Percentiles rank a stretch among this genome's conserved stretches.
Evolutionary conservation across 2,797 vertebrate genomes (phyloP).

Genomic region (Psittacula derbiana): DNA sequence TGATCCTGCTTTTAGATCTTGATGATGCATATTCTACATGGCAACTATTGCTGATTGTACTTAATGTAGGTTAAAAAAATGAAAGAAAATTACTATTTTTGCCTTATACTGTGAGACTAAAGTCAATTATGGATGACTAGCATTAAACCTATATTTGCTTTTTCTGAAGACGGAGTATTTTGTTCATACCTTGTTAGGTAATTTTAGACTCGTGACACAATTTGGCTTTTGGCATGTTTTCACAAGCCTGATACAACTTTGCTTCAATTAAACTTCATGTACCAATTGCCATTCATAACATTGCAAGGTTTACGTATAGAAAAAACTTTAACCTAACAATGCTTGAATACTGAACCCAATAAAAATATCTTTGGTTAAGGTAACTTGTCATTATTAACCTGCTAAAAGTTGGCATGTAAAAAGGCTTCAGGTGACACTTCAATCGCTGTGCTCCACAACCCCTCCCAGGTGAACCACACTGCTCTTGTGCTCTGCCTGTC

Average conservation of each 20-base stretch:
- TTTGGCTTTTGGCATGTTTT: slow-evolving; percentile 1
- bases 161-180: slow-evolving; percentile 13
- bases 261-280: background rate
- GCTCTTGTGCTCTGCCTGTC: rapidly evolving
- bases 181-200: background rate
- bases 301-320: background rate
- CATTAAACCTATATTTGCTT: slow-evolving; percentile 27
- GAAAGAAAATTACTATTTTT: slow-evolving; percentile 40
- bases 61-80: slow-evolving; percentile 25
- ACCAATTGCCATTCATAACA: background rate
- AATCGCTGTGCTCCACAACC: rapidly evolving
- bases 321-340: slow-evolving; percentile 13
- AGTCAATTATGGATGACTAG: slow-evolving; percentile 19
- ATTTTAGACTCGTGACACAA: background rate
- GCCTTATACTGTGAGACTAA: slow-evolving; percentile 36
- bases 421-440: background rate
- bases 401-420: background rate
- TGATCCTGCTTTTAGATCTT: slow-evolving; percentile 33
- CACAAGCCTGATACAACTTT: background rate
- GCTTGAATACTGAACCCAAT: slow-evolving; percentile 18
- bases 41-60: background rate
- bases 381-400: slow-evolving; percentile 25
- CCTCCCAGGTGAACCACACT: background rate
- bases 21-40: slow-evolving; percentile 25
- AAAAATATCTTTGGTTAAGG: slow-evolving; percentile 53